Percentiles rank a stretch among this genome's conserved stretches.
These are phyloP conservation scores for Megalops atlanticus DNA, from an alignment of 2,113 vertebrate genomes.

Conservation along the genomic window DNA sequence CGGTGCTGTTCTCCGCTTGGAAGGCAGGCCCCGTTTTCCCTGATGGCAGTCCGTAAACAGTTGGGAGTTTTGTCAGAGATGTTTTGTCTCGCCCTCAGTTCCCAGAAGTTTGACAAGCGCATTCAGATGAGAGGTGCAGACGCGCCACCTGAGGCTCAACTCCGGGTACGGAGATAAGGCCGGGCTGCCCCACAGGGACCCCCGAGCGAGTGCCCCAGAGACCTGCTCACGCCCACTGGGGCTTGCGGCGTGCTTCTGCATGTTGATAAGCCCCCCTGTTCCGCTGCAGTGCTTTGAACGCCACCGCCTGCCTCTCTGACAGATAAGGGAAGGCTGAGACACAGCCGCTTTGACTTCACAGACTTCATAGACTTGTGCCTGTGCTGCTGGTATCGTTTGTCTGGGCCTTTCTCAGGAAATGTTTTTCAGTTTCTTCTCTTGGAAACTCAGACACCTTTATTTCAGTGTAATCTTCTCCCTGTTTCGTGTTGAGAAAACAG, in stretches of 20 bases:
- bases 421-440: no score
- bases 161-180: background rate
- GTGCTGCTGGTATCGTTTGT: no score
- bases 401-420: no score
- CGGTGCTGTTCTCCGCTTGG: background rate
- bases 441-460: no score
- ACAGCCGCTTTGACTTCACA: no score
- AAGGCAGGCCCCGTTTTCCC: background rate
- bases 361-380: no score
- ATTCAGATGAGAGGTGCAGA: background rate
- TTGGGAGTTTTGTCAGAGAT: background rate
- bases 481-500: no score
- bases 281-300: no score
- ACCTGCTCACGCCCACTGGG: background rate
- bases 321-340: background rate
- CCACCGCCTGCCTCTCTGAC: background rate
- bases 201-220: background rate
- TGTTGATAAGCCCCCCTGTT: background rate
- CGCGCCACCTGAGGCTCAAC: background rate
- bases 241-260: background rate
- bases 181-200: background rate
- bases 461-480: no score
- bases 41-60: background rate
- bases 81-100: background rate
- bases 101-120: background rate